Evolutionary conservation across 2,113 vertebrate species (phyloP).

Genomic region (Lampris incognitus): DNA sequence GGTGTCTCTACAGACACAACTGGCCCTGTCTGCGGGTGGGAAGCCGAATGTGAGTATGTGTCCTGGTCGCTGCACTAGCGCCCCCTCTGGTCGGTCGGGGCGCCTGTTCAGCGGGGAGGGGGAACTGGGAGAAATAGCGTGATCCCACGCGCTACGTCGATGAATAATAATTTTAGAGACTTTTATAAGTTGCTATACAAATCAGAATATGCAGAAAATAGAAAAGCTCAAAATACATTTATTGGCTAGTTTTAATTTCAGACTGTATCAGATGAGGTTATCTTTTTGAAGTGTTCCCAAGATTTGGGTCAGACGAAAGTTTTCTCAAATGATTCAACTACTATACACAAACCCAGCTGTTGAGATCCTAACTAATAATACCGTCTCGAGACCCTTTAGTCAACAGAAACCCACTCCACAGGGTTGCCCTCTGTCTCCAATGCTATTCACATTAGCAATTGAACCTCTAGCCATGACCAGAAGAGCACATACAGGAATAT

Average conservation of each 20-base stretch:
- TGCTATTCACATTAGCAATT: slow-evolving; percentile 17
- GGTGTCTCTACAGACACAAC: no score
- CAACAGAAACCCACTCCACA: slow-evolving; percentile 11
- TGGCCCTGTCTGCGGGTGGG: no score
- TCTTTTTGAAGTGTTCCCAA: no score
- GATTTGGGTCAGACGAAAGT: no score
- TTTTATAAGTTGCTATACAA: slow-evolving; percentile 27
- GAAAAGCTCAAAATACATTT: not conserved
- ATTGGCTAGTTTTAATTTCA: slow-evolving; percentile 18
- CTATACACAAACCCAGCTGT: no score
- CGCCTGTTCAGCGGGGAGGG: no score
- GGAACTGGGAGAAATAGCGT: no score
- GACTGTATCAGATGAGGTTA: not conserved
- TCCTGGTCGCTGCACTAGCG: no score
- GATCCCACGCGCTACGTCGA: not conserved
- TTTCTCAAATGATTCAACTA: no score
- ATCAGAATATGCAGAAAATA: slow-evolving; percentile 5
- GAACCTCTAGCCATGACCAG: not conserved
- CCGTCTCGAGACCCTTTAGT: not conserved
- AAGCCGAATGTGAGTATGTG: no score
- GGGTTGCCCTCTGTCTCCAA: slow-evolving; percentile 10
- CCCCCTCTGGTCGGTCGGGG: no score
- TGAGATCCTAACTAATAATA: no score
- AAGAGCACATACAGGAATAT: slow-evolving; percentile 11
- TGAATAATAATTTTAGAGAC: slow-evolving; percentile 21